Percentiles rank a stretch among this genome's conserved stretches.
These are phyloP conservation scores for Myotis lucifugus DNA, from an alignment of 2,113 vertebrate species.

Conservation along the genomic window DNA sequence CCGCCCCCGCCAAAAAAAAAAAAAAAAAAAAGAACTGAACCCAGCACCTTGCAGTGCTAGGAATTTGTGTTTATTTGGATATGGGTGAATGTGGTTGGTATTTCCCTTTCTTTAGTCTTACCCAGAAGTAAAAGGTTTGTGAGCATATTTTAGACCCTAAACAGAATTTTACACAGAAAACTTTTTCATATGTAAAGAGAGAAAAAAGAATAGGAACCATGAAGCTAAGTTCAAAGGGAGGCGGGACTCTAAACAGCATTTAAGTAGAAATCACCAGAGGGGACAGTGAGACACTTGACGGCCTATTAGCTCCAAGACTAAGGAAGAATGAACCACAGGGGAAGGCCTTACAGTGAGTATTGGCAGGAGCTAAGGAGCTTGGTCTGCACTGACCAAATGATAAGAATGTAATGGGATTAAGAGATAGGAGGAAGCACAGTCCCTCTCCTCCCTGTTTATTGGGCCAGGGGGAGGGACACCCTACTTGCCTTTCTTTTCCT, in stretches of 20 bases:
- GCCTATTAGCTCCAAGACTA: not conserved
- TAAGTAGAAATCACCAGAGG: not conserved
- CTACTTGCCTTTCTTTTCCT: not conserved
- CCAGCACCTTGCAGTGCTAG: not conserved
- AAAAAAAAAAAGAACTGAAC: no score
- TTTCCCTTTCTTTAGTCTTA: not conserved
- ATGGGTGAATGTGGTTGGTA: no score
- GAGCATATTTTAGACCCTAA: not conserved
- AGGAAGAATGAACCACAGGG: not conserved
- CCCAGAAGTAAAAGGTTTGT: not conserved
- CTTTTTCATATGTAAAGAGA: not conserved
- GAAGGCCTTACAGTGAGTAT: not conserved
- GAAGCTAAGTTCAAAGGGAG: not conserved
- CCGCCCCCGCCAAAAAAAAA: fast-evolving
- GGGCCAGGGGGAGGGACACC: not conserved
- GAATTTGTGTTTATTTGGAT: not conserved
- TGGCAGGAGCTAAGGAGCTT: not conserved
- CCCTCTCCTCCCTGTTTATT: not conserved
- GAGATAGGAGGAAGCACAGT: not conserved
- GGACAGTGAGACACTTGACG: not conserved
- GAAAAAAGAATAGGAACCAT: not conserved
- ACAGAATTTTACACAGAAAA: not conserved
- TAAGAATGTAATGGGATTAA: not conserved
- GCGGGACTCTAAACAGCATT: not conserved
- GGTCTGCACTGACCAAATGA: not conserved